phyloP scores from a whole-genome alignment of 2,113 vertebrate genomes.

The Sphyrna mokarran region DNA sequence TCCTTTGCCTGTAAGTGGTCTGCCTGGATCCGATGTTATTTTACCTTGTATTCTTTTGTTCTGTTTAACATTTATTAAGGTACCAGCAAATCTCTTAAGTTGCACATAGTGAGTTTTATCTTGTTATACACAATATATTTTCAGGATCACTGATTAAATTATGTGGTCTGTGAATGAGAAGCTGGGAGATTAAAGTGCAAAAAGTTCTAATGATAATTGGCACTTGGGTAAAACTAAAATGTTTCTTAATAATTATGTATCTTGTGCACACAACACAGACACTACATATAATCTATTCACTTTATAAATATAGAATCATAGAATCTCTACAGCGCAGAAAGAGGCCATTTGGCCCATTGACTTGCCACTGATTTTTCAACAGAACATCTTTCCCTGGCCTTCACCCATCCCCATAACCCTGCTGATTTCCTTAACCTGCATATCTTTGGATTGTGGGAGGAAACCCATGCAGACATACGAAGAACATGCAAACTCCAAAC shows the following conservation, averaged over 20 bases:
- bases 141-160: background rate
- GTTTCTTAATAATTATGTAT: background rate
- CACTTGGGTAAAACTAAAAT: background rate
- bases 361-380: too few relatives aligned
- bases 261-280: background rate
- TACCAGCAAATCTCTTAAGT: background rate
- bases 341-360: too few relatives aligned
- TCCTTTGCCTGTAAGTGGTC: background rate
- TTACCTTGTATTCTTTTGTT: background rate
- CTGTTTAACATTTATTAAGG: background rate
- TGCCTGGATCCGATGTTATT: background rate
- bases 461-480: too few relatives aligned
- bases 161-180: background rate
- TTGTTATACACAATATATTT: background rate
- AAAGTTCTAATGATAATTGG: background rate
- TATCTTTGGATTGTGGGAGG: too few relatives aligned
- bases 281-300: background rate
- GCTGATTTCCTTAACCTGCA: too few relatives aligned
- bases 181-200: background rate
- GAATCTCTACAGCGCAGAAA: too few relatives aligned
- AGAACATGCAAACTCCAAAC: too few relatives aligned
- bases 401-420: too few relatives aligned
- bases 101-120: background rate
- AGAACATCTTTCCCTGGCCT: too few relatives aligned
- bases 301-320: background rate